Base-by-base conservation (phyloP, 2,797 vertebrate species). In the Acanthurus tractus region DNA sequence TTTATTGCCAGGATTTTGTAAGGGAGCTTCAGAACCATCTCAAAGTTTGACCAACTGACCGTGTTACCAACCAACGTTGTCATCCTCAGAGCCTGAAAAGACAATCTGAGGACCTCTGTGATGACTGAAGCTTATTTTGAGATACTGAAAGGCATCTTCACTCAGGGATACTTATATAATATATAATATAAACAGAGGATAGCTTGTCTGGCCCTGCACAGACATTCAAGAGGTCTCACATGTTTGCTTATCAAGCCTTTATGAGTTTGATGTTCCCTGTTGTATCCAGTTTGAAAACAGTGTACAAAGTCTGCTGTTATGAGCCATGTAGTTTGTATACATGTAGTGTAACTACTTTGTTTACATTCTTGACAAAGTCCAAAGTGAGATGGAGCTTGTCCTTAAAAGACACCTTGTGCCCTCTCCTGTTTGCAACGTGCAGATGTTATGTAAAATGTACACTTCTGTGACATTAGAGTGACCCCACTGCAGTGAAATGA, bases 301-400 rank as follows among this genome's bases (percentile, higher is more conserved):
- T 22, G 70, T 13, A 36, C n/a, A 67, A 23, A 75, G 20, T 65
- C 48, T 68, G 52, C 71, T 70, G n/a, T 22, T 50, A 29, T 20
- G 18, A 75, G 59, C 44, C 45, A 29, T 70, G 69, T 23, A 56
- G 44, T 72, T 74, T 68, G 38, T 64, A 64, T 75, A 54, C 22
- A 58, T 79, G 55, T 42, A 62, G 7, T 2, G 2, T 20, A 11
- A 50, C 42, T 48, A 63, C 36, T 82, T 48, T 92, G 74, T 88
- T 89, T 88, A 65, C 68, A 76, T 58, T 79, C 58, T 54, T 76
- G 68, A 62, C 84, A 85, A 87, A 88, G 89, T 92, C 85, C 86
- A 84, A 70, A 75, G 57, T 79, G 59, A 76, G 74, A 45, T 48
- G 45, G 13, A 71, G 52, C 38, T 45, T 75, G 25, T 9, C 54